Base-by-base conservation (phyloP, 2,888 invertebrate genomes). In the Acleris cristana region DNA sequence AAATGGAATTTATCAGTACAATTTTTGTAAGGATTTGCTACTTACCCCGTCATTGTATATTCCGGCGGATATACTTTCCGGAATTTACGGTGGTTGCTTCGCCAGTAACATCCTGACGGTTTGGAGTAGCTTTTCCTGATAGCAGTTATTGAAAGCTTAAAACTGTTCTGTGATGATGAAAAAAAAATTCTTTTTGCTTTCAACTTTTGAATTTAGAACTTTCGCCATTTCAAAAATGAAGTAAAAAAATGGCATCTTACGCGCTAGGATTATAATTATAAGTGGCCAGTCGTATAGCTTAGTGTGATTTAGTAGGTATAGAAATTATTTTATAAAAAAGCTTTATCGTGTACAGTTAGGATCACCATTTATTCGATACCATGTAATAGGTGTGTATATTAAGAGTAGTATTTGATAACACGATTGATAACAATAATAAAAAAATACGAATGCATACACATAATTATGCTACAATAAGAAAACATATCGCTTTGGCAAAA, bases 401-500 rank as follows among this genome's bases (percentile, higher is more conserved):
- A 89, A 88, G 84, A 79, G 85, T 91, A 90, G 90, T 90, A 90
- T 91, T 92, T 91, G 89, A 90, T 90, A 91, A 85, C 85, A 88
- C 84, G 80, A 85, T 83, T 85, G 82, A 82, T 78, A 80, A 82
- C 79, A 80, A 81, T 82, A 82, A 77, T 79, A 71, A 74, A 69
- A 40, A 83, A 84, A 83, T 84, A 86, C 74, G 76, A 79, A 81
- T 79, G 84, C 85, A 78, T 87, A 86, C 83, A 87, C 83, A 84
- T 86, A 26, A 26, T 26, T 26, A 34, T 34, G 90, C 88, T 90
- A 92, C 91, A 91, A 92, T 91, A 91, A 90, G 78, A 76, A 90
- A 86, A 92, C 92, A 91, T 92, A 92, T 92, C 92, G 92, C 92
- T 92, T 90, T 87, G 84, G 86, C 87, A 87, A 87, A 85, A 74